Evolutionary conservation across 1,140 invertebrate species (phyloP).

Genomic region (Paramacrobiotus metropolitanus): DNA sequence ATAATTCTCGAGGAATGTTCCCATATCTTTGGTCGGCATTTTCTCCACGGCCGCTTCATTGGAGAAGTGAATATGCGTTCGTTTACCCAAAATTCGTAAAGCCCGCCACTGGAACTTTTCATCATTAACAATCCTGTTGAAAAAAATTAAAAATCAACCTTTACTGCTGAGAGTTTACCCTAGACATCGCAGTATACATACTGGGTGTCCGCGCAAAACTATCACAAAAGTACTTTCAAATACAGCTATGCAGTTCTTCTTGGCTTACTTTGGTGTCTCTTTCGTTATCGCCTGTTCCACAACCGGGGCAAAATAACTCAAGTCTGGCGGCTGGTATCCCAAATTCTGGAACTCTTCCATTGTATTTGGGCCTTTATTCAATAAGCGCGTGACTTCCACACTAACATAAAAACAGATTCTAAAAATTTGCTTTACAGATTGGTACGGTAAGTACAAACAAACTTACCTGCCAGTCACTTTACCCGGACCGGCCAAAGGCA

Average conservation of each 20-base stretch:
- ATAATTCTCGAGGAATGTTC: not conserved
- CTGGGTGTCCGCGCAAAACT: no score
- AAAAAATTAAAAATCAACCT: not conserved
- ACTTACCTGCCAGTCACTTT: not conserved
- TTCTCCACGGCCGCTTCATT: not conserved
- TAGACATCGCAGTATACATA: no score
- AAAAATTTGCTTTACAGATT: no score
- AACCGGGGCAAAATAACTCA: not conserved
- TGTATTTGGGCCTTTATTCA: not conserved
- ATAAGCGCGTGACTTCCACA: not conserved
- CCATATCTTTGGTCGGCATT: not conserved
- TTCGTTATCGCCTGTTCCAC: not conserved
- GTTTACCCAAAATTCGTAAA: not conserved
- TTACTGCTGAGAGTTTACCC: no score
- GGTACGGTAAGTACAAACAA: no score
- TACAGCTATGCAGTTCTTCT: no score
- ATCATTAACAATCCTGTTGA: not conserved
- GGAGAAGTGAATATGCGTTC: slow-evolving; percentile 1
- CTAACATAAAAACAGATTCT: no score
- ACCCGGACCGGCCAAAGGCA: not conserved
- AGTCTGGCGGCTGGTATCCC: not conserved
- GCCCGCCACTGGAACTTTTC: slow-evolving; percentile 3
- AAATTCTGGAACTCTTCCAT: slow-evolving; percentile 3
- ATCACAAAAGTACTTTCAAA: no score
- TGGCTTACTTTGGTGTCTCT: not conserved